Conservation (phyloP, 2,113 vertebrate genomes). For the Pimephales promelas region DNA sequence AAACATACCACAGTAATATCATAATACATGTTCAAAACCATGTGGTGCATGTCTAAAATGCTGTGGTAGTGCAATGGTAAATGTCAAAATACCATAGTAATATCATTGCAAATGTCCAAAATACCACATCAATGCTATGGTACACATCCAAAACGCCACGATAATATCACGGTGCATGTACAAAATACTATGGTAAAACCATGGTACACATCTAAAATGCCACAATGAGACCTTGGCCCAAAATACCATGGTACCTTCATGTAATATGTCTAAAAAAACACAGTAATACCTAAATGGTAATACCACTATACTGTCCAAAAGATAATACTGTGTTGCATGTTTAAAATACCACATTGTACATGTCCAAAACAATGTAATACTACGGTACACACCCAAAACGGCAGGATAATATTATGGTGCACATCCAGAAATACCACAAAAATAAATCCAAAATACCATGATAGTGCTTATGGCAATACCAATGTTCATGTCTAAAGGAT, state of each 20-base stretch:
- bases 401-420: too few relatives aligned
- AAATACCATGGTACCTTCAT: neutral
- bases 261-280: neutral
- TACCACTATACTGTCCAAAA: too few relatives aligned
- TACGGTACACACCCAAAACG: too few relatives aligned
- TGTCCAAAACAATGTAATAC: neutral
- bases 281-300: neutral
- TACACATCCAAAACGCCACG: neutral
- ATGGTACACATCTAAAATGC: neutral
- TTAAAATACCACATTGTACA: neutral
- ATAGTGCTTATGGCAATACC: too few relatives aligned
- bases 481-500: neutral
- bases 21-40: too few relatives aligned
- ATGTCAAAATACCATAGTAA: neutral
- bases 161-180: neutral
- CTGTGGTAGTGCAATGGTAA: too few relatives aligned
- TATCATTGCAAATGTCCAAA: neutral
- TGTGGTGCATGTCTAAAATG: too few relatives aligned
- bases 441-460: neutral
- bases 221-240: neutral
- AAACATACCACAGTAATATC: too few relatives aligned
- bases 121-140: neutral
- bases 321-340: too few relatives aligned
- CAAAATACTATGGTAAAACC: neutral
- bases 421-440: neutral